Evolutionary conservation across 2,113 vertebrate species (phyloP), one percentile per base, ranked within the genome.

Genomic region (Upupa epops): DNA sequence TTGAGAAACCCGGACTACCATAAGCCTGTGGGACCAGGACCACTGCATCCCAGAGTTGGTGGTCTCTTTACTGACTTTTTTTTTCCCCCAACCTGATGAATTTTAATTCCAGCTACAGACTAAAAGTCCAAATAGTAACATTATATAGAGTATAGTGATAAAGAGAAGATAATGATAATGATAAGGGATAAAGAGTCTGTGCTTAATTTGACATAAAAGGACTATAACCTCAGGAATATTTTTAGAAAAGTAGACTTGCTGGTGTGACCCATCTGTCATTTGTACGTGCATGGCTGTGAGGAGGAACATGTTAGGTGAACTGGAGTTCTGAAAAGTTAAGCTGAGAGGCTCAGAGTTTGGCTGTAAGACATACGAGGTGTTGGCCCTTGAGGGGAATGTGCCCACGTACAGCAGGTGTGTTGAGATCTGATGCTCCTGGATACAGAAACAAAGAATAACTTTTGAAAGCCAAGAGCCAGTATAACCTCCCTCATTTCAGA

Each of bases 401-500:
- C 66, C 82, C 4, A 1, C 78, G 66, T 82, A 42, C 36, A 78
- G 66, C 90, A 94, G 96, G 93, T 96, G 92, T 70, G 72, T 40
- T 55, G 86, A 61, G 1, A 8, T 88, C 69, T 77, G 69, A 93
- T 90, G 83, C 80, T 90, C 66, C 86, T 86, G 86, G 92, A 79
- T 78, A 92, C 86, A 88, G 63, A 93, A 92, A 87, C n/a, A 71
- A 54, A 92, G 91, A 69, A 66, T 78, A 93, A 86, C 92, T 90
- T 65, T 28, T 56, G 66, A 78, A 94, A 93, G 17, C 8, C 58
- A 32, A 63, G 46, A 90, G 90, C 90, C 83, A 94, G 73, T 66
- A 72, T 90, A 96, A 94, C 65, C 80, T 93, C 83, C 69, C 15
- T 93, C 46, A 75, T 82, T 96, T 80, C 88, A 93, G 86, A 76